These are phyloP conservation scores for Tigriopus japonicus DNA, from an alignment of 1,140 invertebrate species.

Conservation along the genomic window DNA sequence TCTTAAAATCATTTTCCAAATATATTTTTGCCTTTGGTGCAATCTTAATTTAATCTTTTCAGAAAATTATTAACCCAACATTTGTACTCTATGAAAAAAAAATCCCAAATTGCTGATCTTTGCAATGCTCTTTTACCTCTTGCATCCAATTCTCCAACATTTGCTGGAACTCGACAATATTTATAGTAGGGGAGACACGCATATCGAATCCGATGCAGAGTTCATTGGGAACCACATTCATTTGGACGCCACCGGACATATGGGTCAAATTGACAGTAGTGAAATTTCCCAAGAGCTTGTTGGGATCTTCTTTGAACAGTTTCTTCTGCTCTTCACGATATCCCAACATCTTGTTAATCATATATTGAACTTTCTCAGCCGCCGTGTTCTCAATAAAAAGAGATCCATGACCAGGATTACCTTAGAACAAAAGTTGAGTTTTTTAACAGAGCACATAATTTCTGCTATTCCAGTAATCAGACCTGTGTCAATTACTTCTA, in stretches of 20 bases:
- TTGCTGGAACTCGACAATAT: conserved; percentile 48
- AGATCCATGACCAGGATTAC: conserved; percentile 64
- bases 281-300: conserved; percentile 55
- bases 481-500: too few relatives aligned
- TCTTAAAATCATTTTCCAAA: too few relatives aligned
- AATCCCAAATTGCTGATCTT: too few relatives aligned
- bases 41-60: too few relatives aligned
- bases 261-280: conserved; percentile 71
- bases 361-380: conserved; percentile 54
- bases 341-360: conserved; percentile 56
- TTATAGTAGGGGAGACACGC: conserved; percentile 46
- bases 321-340: conserved; percentile 40
- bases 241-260: conserved; percentile 66
- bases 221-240: conserved; percentile 74
- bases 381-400: conserved; percentile 56
- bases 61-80: too few relatives aligned
- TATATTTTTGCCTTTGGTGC: too few relatives aligned
- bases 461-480: too few relatives aligned
- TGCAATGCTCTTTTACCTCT: too few relatives aligned
- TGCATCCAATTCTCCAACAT: conserved; percentile 55
- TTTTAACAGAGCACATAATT: too few relatives aligned
- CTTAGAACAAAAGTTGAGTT: background rate
- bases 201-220: conserved; percentile 58
- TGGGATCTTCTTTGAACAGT: conserved; percentile 39
- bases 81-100: too few relatives aligned